Evolutionary conservation across 2,113 vertebrate genomes (phyloP), one percentile per base, ranked within the genome.

Genomic region (Lycaon pictus): DNA sequence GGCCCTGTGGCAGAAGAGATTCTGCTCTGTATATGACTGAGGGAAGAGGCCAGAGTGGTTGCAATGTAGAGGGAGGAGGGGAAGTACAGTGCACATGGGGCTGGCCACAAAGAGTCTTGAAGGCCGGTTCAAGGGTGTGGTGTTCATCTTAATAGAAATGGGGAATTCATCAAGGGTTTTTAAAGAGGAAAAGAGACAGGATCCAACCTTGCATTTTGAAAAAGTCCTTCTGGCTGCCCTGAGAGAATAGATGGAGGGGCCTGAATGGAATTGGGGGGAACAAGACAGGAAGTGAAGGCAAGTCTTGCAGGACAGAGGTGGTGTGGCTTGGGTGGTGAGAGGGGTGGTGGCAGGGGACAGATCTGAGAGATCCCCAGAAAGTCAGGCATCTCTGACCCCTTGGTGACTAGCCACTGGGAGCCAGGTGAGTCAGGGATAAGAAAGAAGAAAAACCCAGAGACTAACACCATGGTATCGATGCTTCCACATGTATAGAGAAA

Each of bases 401-500:
- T 65, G 62, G 29, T n/a, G 35, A 56, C 0, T 2, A 72, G 63
- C 48, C 35, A 2, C 48, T 0, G 25, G 60, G 27, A 76, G 37
- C 74, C 56, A 37, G n/a, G 55, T 88, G 71, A 37, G 35, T 83
- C 17, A 22, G 72, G 65, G 62, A 55, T 7, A 25, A 81, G 35
- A 37, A 56, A 79, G 82, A 60, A 74, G 35, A n/a, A 83, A 53
- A 80, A 27, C 67, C 51, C 55, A 0, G 9, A 58, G 27, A n/a
- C 32, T 10, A 9, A 63, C 53, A 55, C 0, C 8, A 43, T 1
- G 27, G 23, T 23, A 11, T 13, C 0, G 1, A 3, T 27, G 11
- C 82, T 53, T 32, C 23, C 37, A 3, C 43, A 0, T 0, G 3
- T 0, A 8, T 0, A 27, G 25, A 19, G 22, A 51, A 37, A 29